Conservation (phyloP, 2,888 invertebrate species). For the Camptogramma bilineatum region DNA sequence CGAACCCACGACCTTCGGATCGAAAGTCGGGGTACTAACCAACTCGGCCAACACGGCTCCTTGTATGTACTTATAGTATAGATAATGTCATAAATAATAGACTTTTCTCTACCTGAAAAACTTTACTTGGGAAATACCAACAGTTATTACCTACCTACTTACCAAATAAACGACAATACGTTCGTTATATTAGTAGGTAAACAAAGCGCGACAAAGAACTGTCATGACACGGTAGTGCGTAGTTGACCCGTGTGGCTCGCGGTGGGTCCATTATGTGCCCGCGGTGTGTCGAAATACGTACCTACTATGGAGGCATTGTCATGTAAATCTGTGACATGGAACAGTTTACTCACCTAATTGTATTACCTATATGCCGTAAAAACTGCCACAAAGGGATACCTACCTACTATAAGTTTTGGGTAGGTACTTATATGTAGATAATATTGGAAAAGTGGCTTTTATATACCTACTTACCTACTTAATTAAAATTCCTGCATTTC, state of each 20-base stretch:
- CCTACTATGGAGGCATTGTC: slow-evolving; percentile 41
- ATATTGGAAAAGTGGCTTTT: no score
- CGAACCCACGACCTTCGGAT: no score
- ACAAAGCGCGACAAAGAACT: slow-evolving; percentile 6
- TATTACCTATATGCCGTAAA: slow-evolving; percentile 13
- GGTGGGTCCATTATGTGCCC: not conserved
- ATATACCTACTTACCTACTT: not conserved
- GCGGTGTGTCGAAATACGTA: slow-evolving; percentile 24
- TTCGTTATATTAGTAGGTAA: not conserved
- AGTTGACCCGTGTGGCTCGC: not conserved
- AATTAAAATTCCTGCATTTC: no score
- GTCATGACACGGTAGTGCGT: slow-evolving; percentile 3
- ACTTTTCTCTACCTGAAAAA: no score
- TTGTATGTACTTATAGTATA: no score
- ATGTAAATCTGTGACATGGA: slow-evolving; percentile 50
- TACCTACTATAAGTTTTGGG: no score
- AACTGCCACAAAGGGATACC: not conserved
- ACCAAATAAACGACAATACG: no score
- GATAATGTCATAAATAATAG: no score
- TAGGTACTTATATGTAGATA: not conserved
- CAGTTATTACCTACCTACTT: no score
- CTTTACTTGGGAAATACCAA: no score
- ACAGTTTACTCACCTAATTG: slow-evolving; percentile 36
- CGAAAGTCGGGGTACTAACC: no score
- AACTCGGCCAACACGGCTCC: no score